phyloP scores from a whole-genome alignment of 2,113 vertebrate species.

The Tyrannus savana region DNA sequence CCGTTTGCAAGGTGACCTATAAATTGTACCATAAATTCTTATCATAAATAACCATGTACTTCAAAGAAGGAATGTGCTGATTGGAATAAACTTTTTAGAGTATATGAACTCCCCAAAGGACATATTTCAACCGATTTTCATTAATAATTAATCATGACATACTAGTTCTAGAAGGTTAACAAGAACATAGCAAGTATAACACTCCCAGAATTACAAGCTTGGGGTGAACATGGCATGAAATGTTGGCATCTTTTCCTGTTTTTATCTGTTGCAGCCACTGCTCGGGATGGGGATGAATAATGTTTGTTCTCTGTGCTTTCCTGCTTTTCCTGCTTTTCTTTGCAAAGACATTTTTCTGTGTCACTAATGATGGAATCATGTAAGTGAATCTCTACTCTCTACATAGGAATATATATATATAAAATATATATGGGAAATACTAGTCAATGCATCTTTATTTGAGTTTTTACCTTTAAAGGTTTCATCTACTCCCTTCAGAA shows the following conservation, averaged over 20 bases:
- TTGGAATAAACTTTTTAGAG: not conserved
- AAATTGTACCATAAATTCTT: not conserved
- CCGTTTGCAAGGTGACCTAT: not conserved
- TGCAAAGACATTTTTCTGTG: not conserved
- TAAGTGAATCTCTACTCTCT: not conserved
- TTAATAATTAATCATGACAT: slow-evolving; percentile 21
- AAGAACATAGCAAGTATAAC: not conserved
- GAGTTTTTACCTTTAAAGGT: not conserved
- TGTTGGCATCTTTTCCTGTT: not conserved
- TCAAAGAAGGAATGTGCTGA: not conserved
- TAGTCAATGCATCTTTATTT: not conserved
- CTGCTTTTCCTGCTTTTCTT: not conserved
- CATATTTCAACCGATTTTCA: not conserved
- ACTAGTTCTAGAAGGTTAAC: slow-evolving; percentile 1
- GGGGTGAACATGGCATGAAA: not conserved
- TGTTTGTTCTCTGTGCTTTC: not conserved
- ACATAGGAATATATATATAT: too few species aligned
- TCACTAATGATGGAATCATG: not conserved
- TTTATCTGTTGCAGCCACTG: not conserved
- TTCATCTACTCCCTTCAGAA: not conserved
- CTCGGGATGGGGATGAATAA: not conserved
- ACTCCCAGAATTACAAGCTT: not conserved
- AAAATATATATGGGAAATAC: not conserved
- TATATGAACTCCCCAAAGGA: not conserved
- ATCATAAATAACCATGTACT: not conserved